Evolutionary conservation across 2,113 vertebrate species (phyloP).

Genomic region (Ahaetulla prasina): DNA sequence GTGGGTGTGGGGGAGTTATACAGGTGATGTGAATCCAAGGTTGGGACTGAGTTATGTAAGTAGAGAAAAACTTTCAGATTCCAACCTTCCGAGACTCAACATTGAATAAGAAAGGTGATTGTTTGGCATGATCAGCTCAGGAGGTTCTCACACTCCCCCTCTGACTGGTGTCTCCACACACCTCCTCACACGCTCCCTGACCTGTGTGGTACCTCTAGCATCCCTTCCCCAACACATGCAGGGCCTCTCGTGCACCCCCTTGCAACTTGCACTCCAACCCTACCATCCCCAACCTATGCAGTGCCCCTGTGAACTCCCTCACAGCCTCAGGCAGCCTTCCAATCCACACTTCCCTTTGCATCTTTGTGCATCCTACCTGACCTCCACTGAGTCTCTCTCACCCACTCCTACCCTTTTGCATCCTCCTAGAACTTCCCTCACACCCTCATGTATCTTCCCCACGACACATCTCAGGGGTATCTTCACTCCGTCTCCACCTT

Average conservation of each 20-base stretch:
- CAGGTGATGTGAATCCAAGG: background rate
- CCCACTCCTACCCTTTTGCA: background rate
- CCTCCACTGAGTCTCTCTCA: background rate
- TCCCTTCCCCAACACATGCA: background rate
- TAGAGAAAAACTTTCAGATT: background rate
- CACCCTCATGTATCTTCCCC: background rate
- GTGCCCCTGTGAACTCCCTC: background rate
- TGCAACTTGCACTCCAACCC: background rate
- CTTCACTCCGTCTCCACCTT: background rate
- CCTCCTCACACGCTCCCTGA: background rate
- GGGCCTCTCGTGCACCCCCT: background rate
- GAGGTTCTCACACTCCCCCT: background rate
- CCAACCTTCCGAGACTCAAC: background rate
- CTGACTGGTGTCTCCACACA: background rate
- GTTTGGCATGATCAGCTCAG: background rate
- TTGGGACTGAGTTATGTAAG: background rate
- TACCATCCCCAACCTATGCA: background rate
- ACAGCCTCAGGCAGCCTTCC: background rate
- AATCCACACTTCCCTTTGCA: background rate
- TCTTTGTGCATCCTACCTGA: background rate
- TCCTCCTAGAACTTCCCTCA: background rate
- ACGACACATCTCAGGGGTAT: background rate
- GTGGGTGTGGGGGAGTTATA: background rate
- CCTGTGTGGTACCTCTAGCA: background rate
- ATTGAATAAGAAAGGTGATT: background rate